A percentile compares a stretch with the other conserved stretches of the same genome.
Conservation (phyloP, 1,140 invertebrate species). For the Drosophila sechellia region DNA sequence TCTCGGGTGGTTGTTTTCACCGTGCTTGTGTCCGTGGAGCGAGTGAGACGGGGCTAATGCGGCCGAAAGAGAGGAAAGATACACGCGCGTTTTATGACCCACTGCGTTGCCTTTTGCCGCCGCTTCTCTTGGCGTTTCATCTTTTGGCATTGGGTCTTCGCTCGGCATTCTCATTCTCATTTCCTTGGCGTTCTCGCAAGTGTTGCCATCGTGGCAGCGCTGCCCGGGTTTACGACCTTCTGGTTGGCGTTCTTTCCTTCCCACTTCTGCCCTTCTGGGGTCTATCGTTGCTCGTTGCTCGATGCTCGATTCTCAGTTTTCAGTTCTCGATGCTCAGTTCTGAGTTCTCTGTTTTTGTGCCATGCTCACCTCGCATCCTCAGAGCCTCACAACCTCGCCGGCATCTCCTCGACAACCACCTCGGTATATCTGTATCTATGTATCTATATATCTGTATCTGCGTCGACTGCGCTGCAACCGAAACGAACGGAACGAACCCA, state of each 20-base stretch:
- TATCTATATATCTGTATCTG: constrained; percentile 44
- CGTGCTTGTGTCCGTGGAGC: constrained; percentile 8
- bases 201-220: constrained; percentile 52
- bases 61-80: constrained; percentile 38
- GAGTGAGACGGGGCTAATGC: constrained; percentile 8
- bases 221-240: constrained; percentile 72
- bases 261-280: constrained; percentile 18
- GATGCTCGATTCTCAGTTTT: background rate
- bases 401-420: constrained; percentile 44
- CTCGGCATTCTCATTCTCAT: constrained; percentile 43
- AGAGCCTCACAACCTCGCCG: constrained; percentile 27
- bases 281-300: constrained; percentile 8
- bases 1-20: constrained; percentile 65
- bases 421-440: constrained; percentile 67
- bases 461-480: constrained; percentile 43
- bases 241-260: constrained; percentile 14
- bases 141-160: constrained; percentile 59
- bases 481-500: constrained; percentile 5
- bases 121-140: constrained; percentile 77
- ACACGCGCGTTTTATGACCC: constrained; percentile 67
- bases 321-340: constrained; percentile 3
- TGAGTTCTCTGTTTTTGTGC: constrained; percentile 48
- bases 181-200: constrained; percentile 44
- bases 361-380: constrained; percentile 51
- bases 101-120: constrained; percentile 51